phyloP scores from a whole-genome alignment of 2,888 invertebrate species.

The Odontomyia ornata region DNA sequence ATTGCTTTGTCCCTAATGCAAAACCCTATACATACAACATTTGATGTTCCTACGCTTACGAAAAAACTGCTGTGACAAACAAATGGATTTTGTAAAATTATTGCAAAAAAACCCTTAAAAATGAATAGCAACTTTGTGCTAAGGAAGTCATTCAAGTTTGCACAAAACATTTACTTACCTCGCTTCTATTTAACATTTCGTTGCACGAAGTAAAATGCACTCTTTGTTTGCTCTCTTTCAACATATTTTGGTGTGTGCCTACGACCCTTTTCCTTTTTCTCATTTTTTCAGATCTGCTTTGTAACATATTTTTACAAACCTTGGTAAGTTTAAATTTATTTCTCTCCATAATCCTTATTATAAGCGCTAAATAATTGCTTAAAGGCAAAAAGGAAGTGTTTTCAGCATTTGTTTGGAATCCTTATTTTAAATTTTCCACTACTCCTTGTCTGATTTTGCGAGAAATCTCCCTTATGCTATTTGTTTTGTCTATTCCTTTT shows the following conservation, averaged over 20 bases:
- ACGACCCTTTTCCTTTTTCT: not conserved
- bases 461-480: not conserved
- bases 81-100: too few relatives aligned
- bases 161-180: conserved; percentile 4
- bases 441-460: too few relatives aligned
- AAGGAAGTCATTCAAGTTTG: not conserved
- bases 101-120: not conserved
- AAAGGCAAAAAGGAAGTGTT: not conserved
- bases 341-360: not conserved
- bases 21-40: too few relatives aligned
- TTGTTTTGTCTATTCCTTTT: not conserved
- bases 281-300: not conserved
- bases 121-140: conserved; percentile 1
- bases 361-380: conserved; percentile 2
- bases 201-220: too few relatives aligned
- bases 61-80: too few relatives aligned
- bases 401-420: not conserved
- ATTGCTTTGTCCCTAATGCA: too few relatives aligned
- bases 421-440: too few relatives aligned
- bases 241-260: too few relatives aligned
- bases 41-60: too few relatives aligned
- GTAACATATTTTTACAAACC: not conserved
- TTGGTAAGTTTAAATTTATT: not conserved
- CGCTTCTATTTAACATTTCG: not conserved
- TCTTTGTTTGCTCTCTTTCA: too few relatives aligned